Evolutionary conservation across 1,140 invertebrate species (phyloP).

Genomic region (Harpegnathos saltator): DNA sequence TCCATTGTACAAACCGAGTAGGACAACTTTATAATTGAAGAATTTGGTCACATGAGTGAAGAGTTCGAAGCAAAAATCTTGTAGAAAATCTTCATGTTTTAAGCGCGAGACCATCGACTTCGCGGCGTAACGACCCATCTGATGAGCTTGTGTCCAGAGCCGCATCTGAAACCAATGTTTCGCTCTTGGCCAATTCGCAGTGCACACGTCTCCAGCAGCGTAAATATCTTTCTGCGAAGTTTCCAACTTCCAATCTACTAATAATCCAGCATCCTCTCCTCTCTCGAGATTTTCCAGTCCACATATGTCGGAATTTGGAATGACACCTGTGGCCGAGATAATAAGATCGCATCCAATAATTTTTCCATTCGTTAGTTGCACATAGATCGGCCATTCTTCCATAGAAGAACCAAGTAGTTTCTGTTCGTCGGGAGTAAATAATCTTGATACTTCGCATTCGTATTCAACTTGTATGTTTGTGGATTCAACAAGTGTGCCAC

Average conservation of each 20-base stretch:
- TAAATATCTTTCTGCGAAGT: conserved; percentile 93
- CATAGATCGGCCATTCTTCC: conserved; percentile 89
- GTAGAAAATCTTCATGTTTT: conserved; percentile 88
- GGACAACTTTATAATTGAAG: conserved; percentile 97
- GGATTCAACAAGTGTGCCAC: conserved; percentile 84
- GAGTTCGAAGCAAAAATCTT: conserved; percentile 98
- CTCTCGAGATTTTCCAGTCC: conserved; percentile 87
- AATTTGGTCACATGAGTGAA: conserved; percentile 98
- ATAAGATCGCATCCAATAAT: conserved; percentile 95
- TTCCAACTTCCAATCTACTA: conserved; percentile 94
- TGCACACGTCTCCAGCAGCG: conserved; percentile 98
- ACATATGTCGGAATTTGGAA: conserved; percentile 88
- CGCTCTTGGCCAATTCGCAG: conserved; percentile 91
- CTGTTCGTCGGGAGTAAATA: conserved; percentile 78
- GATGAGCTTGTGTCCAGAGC: conserved; percentile 98
- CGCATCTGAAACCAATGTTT: conserved; percentile 98
- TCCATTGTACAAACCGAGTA: conserved; percentile 97
- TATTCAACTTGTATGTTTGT: conserved; percentile 88
- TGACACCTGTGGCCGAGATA: conserved; percentile 97
- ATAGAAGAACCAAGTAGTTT: conserved; percentile 50
- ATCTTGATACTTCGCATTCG: conserved; percentile 89
- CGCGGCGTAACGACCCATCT: conserved; percentile 98
- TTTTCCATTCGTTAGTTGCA: conserved; percentile 92
- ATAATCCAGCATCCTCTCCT: conserved; percentile 91
- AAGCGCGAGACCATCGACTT: conserved; percentile 93